phyloP scores from a whole-genome alignment of 2,888 invertebrate genomes.

The Vannuccia rotundouncinata region DNA sequence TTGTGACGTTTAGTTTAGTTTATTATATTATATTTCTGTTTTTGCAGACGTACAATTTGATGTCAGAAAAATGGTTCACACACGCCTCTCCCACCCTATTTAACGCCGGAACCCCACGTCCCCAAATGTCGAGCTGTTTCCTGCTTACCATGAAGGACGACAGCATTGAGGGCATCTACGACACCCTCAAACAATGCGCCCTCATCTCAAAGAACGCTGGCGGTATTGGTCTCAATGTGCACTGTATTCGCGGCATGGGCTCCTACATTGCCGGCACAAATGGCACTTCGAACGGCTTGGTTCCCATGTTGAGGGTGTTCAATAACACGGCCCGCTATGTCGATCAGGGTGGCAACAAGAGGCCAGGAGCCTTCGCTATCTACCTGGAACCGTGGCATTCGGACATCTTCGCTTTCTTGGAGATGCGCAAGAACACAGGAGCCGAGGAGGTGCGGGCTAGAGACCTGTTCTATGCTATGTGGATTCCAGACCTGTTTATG shows the following conservation, averaged over 20 bases:
- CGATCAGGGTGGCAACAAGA: slow-evolving; percentile 93
- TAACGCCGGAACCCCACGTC: slow-evolving; percentile 80
- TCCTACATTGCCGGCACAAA: slow-evolving; percentile 79
- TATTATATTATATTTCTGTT: slow-evolving; percentile 33
- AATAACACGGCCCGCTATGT: slow-evolving; percentile 93
- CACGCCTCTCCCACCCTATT: slow-evolving; percentile 96
- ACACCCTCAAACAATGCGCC: slow-evolving; percentile 83
- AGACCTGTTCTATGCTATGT: slow-evolving; percentile 89
- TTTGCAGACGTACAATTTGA: slow-evolving; percentile 73
- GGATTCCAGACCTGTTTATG: slow-evolving; percentile 99
- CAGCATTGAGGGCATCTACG: slow-evolving; percentile 86
- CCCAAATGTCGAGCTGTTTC: slow-evolving; percentile 70
- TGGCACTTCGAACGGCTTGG: slow-evolving; percentile 85
- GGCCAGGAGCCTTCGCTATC: slow-evolving; percentile 93
- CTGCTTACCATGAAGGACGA: slow-evolving; percentile 86
- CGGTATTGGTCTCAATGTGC: slow-evolving; percentile 90
- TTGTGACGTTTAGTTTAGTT: too few species aligned
- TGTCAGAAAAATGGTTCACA: slow-evolving; percentile 90
- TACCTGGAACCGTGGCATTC: slow-evolving; percentile 99
- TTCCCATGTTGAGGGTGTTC: slow-evolving; percentile 85
- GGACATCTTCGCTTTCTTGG: slow-evolving; percentile 87
- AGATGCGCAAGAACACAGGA: slow-evolving; percentile 86
- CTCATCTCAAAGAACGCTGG: slow-evolving; percentile 92
- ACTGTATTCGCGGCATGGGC: slow-evolving; percentile 85
- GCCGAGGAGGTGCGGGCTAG: slow-evolving; percentile 84